These are phyloP conservation scores for Helleia helle DNA, from an alignment of 2,888 invertebrate species.

Conservation along the genomic window DNA sequence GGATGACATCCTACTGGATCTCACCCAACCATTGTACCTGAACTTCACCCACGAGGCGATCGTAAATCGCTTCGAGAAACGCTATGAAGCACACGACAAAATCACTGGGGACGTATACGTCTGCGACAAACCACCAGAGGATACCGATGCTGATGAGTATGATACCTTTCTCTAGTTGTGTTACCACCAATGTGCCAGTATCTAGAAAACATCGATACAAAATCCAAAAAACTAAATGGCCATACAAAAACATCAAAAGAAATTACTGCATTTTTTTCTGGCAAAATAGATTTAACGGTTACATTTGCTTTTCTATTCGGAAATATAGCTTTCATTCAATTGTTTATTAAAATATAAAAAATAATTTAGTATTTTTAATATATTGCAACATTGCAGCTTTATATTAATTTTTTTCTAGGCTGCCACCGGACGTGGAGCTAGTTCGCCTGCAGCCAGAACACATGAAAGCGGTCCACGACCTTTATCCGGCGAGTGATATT, in stretches of 20 bases:
- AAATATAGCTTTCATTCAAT: no score
- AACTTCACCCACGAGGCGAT: constrained; percentile 90
- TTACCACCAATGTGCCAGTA: no score
- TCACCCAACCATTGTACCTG: constrained; percentile 86
- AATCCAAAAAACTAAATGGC: no score
- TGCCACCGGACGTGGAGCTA: constrained; percentile 83
- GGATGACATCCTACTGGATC: constrained; percentile 86
- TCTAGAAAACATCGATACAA: no score
- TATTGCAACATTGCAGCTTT: neutral
- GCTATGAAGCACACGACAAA: constrained; percentile 82
- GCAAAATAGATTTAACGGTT: no score
- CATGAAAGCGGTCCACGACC: constrained; percentile 86
- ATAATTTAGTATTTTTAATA: neutral
- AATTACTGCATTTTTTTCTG: no score
- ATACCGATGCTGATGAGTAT: constrained; percentile 75
- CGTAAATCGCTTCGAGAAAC: constrained; percentile 80
- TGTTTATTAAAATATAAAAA: no score
- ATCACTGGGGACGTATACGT: constrained; percentile 87
- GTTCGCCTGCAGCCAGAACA: constrained; percentile 83
- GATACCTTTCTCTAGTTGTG: no score
- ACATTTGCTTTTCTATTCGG: no score
- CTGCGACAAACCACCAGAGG: constrained; percentile 77
- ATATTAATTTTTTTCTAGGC: constrained; percentile 31
- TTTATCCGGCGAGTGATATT: constrained; percentile 92
- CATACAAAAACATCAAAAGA: no score